A percentile compares a stretch with the other conserved stretches of the same genome.
phyloP scores from a whole-genome alignment of 2,113 vertebrate genomes.

The Asarcornis scutulata region DNA sequence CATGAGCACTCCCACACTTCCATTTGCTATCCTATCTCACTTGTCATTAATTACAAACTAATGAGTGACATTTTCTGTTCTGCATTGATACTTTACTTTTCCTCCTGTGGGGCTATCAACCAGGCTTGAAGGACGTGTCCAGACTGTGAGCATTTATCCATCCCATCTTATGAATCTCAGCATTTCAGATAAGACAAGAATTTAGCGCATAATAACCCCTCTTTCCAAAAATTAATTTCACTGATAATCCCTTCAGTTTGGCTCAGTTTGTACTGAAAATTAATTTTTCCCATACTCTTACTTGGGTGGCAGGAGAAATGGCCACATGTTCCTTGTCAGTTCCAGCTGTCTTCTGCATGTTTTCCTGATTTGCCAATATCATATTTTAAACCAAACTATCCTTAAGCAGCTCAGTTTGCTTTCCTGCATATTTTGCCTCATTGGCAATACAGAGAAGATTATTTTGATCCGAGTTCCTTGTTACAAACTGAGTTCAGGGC shows the following conservation, averaged over 20 bases:
- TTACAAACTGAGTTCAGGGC: not conserved
- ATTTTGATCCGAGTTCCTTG: not conserved
- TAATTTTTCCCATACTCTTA: not conserved
- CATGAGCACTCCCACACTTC: constrained; percentile 41
- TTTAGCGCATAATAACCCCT: constrained; percentile 7
- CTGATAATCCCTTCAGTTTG: constrained; percentile 6
- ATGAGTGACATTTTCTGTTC: constrained; percentile 55
- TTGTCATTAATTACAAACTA: constrained; percentile 63
- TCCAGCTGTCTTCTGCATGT: not conserved
- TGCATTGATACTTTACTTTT: constrained; percentile 46
- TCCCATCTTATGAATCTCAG: not conserved
- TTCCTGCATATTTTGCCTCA: not conserved
- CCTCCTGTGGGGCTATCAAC: constrained; percentile 39
- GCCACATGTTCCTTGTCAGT: not conserved
- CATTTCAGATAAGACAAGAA: constrained; percentile 31
- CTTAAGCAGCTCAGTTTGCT: not conserved
- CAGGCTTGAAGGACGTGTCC: not conserved
- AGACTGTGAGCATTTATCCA: constrained; percentile 45
- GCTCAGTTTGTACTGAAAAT: not conserved
- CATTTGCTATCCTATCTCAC: constrained; percentile 62
- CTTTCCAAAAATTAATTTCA: constrained; percentile 30
- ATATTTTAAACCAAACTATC: not conserved
- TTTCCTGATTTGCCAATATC: not conserved
- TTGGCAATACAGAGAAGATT: not conserved
- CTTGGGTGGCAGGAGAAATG: not conserved